Percentiles rank a stretch among this genome's conserved stretches.
phyloP scores from a whole-genome alignment of 2,888 invertebrate species.

The Drosophila anomelani region DNA sequence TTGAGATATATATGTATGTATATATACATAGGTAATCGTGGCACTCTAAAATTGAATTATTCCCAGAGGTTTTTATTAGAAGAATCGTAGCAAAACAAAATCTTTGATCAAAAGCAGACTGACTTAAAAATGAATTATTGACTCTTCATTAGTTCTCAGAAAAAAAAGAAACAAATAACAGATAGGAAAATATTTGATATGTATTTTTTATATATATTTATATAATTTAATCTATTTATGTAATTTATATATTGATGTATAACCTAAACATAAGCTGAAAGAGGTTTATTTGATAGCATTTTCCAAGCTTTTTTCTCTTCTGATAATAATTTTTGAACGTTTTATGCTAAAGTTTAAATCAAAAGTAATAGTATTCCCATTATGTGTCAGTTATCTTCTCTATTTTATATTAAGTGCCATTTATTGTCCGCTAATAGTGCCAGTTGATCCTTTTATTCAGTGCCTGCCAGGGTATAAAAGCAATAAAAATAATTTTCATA shows the following conservation, averaged over 20 bases:
- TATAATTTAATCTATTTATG: not conserved
- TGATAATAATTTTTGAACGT: not conserved
- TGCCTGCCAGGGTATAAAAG: constrained; percentile 36
- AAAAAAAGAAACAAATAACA: not conserved
- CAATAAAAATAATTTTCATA: constrained; percentile 53
- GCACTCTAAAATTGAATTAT: constrained; percentile 8
- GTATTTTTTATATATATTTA: not conserved
- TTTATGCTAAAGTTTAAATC: not conserved
- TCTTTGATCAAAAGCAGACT: constrained; percentile 4
- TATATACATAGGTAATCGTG: constrained; percentile 21
- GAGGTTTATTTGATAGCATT: not conserved
- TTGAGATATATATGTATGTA: not conserved
- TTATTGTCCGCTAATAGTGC: constrained; percentile 1
- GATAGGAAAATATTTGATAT: not conserved
- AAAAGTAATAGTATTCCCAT: not conserved
- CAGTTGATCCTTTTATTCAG: constrained; percentile 26
- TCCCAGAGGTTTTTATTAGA: not conserved
- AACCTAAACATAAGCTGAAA: no score
- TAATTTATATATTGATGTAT: no score
- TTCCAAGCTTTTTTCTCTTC: not conserved
- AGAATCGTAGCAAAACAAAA: not conserved
- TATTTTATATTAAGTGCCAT: constrained; percentile 7
- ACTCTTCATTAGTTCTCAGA: not conserved
- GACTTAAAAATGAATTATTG: no score
- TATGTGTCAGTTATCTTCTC: not conserved